Evolutionary conservation across 2,113 vertebrate genomes (phyloP).

Genomic region (Heterocephalus glaber): DNA sequence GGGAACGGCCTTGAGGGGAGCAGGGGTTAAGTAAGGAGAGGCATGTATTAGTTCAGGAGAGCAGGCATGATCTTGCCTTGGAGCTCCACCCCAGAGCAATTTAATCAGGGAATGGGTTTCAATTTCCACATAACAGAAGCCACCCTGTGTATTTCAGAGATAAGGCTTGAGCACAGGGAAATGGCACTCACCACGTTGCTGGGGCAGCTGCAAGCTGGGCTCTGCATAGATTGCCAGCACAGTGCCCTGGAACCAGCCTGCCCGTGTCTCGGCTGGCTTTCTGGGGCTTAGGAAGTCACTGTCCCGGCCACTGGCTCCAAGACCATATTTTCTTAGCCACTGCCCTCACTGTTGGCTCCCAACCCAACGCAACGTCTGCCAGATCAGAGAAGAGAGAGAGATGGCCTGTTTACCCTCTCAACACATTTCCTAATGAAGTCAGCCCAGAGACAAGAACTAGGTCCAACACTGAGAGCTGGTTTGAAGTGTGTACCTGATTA

Average conservation of each 20-base stretch:
- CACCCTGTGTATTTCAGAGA: not conserved
- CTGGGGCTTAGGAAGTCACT: not conserved
- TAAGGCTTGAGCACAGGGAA: not conserved
- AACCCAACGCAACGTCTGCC: too few species aligned
- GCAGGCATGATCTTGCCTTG: not conserved
- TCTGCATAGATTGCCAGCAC: not conserved
- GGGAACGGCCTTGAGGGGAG: not conserved
- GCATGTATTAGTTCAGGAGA: not conserved
- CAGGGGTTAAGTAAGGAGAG: not conserved
- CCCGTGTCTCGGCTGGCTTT: not conserved
- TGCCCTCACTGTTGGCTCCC: not conserved
- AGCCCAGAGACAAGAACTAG: not conserved
- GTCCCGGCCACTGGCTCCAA: not conserved
- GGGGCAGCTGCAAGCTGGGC: not conserved
- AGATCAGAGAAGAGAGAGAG: not conserved
- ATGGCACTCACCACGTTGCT: not conserved
- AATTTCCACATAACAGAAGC: not conserved
- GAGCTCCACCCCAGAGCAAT: not conserved
- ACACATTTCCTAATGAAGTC: not conserved
- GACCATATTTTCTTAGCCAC: not conserved
- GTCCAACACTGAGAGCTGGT: not conserved
- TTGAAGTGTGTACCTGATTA: not conserved
- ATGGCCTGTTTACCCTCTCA: not conserved
- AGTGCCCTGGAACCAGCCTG: not conserved
- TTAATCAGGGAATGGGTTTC: not conserved